A percentile compares a stretch with the other conserved stretches of the same genome.
phyloP scores from a whole-genome alignment of 64 coral and sea anemone species.

The Acropora tenuis region DNA sequence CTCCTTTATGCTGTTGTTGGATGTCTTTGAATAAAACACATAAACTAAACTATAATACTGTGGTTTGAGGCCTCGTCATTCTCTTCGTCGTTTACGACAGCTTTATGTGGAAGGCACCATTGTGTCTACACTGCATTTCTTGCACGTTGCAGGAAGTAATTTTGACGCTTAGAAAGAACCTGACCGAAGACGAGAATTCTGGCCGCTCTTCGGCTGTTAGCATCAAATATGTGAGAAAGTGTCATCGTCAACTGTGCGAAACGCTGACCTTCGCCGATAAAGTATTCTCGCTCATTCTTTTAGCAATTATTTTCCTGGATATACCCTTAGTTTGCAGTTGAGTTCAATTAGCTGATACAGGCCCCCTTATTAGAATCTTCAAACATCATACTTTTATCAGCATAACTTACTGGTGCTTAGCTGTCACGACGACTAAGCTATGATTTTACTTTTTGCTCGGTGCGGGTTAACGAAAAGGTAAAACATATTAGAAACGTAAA shows the following conservation, averaged over 20 bases:
- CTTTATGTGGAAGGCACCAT: not conserved
- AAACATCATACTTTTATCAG: not conserved
- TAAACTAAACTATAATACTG: not conserved
- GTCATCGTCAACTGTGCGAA: constrained; percentile 1
- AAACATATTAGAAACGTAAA: too few relatives aligned
- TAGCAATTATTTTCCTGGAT: not conserved
- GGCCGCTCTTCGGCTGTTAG: too few relatives aligned
- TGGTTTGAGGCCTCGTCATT: not conserved
- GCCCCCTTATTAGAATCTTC: not conserved
- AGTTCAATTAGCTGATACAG: not conserved
- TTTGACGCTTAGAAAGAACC: not conserved
- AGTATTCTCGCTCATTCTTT: constrained; percentile 10
- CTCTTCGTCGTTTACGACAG: not conserved
- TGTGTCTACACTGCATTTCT: not conserved
- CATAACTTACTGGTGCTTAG: not conserved
- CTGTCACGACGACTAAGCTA: not conserved
- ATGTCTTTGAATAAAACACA: not conserved
- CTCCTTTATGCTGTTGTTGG: not conserved
- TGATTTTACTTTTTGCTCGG: not conserved
- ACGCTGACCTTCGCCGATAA: not conserved
- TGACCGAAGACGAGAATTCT: not conserved
- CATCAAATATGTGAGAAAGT: not conserved
- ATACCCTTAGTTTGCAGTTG: not conserved
- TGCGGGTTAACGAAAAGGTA: constrained; percentile 19
- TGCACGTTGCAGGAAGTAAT: not conserved